Percentiles rank a stretch among this genome's conserved stretches.
These are phyloP conservation scores for Cephus rjabovi DNA, from an alignment of 2,888 invertebrate genomes.

Conservation along the genomic window DNA sequence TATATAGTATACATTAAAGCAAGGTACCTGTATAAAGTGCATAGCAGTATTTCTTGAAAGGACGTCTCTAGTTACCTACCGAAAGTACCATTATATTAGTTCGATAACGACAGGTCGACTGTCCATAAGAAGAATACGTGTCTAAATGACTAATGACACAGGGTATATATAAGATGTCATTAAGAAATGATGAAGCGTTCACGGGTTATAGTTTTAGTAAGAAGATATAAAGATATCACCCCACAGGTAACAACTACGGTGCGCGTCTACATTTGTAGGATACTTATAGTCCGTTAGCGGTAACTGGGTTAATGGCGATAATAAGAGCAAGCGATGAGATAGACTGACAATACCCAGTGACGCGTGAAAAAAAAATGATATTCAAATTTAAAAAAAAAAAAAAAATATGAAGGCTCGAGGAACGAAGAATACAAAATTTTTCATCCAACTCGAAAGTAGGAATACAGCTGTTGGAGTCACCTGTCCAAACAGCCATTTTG, in stretches of 20 bases:
- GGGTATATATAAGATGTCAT: neutral
- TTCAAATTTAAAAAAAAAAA: neutral
- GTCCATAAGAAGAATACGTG: neutral
- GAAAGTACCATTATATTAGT: neutral
- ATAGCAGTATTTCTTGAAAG: neutral
- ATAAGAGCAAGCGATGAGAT: neutral
- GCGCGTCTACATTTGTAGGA: neutral
- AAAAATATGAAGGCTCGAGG: conserved; percentile 28
- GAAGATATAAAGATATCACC: neutral
- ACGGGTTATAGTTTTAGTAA: neutral
- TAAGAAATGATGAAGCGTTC: neutral
- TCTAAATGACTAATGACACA: neutral
- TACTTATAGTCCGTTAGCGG: neutral
- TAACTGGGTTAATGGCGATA: neutral
- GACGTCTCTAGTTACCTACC: neutral
- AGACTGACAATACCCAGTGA: neutral
- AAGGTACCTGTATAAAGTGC: neutral
- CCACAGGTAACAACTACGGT: too few species aligned
- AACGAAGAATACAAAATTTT: conserved; percentile 47
- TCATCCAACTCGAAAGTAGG: conserved; percentile 14
- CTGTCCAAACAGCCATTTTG: conserved; percentile 61
- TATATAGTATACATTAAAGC: neutral
- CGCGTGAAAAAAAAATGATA: neutral
- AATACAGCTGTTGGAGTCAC: conserved; percentile 60
- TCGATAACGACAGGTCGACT: neutral